phyloP scores from a whole-genome alignment of 1,140 invertebrate species.

The Dolichoris vasculosae region DNA sequence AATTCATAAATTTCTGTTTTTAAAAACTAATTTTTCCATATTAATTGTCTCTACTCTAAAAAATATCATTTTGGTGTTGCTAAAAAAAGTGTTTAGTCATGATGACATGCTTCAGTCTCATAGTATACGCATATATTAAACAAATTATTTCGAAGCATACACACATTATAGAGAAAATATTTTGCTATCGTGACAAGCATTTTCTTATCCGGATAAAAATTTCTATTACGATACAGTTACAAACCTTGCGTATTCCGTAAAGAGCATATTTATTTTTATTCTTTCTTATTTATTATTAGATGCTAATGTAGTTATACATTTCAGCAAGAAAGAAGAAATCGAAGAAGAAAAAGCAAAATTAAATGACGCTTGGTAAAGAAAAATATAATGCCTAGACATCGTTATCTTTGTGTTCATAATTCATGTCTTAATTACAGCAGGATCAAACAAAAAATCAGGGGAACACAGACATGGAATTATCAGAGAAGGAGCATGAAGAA shows the following conservation, averaged over 20 bases:
- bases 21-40: not conserved
- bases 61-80: not conserved
- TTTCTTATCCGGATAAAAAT: not conserved
- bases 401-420: too few relatives aligned
- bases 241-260: not conserved
- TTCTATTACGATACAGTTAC: not conserved
- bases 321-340: not conserved
- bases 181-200: not conserved
- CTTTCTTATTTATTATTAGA: not conserved
- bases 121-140: slow-evolving; percentile 35
- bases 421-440: too few relatives aligned
- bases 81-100: slow-evolving; percentile 50
- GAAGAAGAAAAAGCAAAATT: too few relatives aligned
- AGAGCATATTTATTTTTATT: not conserved
- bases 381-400: too few relatives aligned
- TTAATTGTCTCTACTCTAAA: not conserved
- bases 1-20: not conserved
- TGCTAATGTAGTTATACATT: too few relatives aligned
- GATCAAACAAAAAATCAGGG: too few relatives aligned
- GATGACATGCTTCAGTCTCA: slow-evolving; percentile 36
- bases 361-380: too few relatives aligned
- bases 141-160: not conserved
- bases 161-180: not conserved
- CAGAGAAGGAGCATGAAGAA: too few relatives aligned
- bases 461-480: too few relatives aligned